These are phyloP conservation scores for Archilochus colubris DNA, from an alignment of 2,113 vertebrate species.

Conservation along the genomic window DNA sequence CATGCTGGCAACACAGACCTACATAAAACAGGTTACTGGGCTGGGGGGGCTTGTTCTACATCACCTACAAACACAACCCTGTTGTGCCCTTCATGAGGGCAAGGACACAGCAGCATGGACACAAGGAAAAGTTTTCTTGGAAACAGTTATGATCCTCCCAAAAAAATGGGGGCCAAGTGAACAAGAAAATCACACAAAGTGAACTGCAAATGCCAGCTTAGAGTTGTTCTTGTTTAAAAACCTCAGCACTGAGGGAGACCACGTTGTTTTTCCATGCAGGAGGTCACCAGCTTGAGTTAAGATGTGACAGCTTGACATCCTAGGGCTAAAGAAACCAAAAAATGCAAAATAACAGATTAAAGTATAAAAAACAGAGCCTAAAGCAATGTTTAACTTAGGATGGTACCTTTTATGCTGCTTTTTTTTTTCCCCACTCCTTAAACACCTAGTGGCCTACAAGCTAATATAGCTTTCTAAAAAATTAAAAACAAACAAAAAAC, in stretches of 20 bases:
- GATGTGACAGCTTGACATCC: neutral
- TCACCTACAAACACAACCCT: neutral
- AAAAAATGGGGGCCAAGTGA: neutral
- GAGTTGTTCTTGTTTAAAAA: neutral
- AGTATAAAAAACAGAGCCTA: neutral
- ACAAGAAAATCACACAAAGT: neutral
- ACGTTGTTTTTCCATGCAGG: neutral
- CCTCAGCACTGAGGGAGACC: neutral
- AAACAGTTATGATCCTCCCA: neutral
- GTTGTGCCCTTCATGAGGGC: fast-evolving
- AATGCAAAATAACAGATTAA: neutral
- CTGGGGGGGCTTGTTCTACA: fast-evolving
- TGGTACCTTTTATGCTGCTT: neutral
- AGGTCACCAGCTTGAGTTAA: neutral
- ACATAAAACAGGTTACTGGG: fast-evolving
- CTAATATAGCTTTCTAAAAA: neutral
- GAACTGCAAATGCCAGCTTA: neutral
- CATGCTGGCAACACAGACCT: fast-evolving
- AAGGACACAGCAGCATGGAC: neutral
- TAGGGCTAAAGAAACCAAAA: neutral
- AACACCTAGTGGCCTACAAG: neutral
- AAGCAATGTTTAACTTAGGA: neutral
- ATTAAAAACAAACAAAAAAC: neutral
- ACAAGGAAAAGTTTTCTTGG: neutral
- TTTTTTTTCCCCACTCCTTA: neutral